Conservation (phyloP, 2,797 vertebrate genomes). For the Setipinna tenuifilis region DNA sequence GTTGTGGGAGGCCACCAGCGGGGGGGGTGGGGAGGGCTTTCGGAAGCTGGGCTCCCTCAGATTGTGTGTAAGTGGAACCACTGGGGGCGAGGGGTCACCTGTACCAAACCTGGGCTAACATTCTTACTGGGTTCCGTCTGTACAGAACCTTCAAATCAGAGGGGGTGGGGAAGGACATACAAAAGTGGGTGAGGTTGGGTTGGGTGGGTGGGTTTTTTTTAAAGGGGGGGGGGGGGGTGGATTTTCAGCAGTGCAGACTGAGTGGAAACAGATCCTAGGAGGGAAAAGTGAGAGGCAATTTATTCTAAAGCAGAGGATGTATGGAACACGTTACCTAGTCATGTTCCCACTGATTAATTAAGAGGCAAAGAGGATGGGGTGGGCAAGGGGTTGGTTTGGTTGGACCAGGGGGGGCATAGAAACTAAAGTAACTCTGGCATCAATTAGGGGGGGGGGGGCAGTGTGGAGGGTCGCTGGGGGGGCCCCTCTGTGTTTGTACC, state of each 20-base stretch:
- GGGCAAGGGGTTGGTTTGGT: constrained; percentile 22
- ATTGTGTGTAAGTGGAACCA: neutral
- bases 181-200: constrained; percentile 7
- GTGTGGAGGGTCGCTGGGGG: constrained; percentile 25
- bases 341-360: constrained; percentile 56
- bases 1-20: constrained; percentile 3
- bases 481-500: constrained; percentile 35
- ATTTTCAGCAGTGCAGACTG: constrained; percentile 12
- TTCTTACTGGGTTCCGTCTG: constrained; percentile 24
- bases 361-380: constrained; percentile 28
- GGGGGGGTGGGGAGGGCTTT: constrained; percentile 26
- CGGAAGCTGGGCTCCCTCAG: constrained; percentile 1
- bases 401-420: constrained; percentile 32
- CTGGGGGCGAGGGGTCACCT: neutral
- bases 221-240: neutral
- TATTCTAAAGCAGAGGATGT: constrained; percentile 51
- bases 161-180: neutral
- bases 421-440: constrained; percentile 52
- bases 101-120: neutral
- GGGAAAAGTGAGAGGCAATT: constrained; percentile 51
- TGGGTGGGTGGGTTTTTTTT: constrained; percentile 16
- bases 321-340: constrained; percentile 53
- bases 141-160: constrained; percentile 18
- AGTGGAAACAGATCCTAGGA: constrained; percentile 51
- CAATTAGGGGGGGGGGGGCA: constrained; percentile 44